Evolutionary conservation across 2,797 vertebrate genomes (phyloP), one percentile per base, ranked within the genome.

Genomic region (Sphenopsis melanotis): DNA sequence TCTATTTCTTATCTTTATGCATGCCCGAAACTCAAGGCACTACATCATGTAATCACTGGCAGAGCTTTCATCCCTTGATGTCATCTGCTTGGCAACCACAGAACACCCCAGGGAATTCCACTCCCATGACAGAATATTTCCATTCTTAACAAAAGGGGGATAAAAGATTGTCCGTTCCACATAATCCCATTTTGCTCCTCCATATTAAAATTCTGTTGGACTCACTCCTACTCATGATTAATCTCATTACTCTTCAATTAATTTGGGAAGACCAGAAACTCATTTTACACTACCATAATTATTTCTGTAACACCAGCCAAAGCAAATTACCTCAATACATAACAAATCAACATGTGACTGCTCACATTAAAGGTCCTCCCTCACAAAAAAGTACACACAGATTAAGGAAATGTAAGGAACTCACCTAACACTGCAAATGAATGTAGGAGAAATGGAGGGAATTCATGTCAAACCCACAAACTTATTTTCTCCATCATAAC

Each of bases 221-320:
- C 21, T 44, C 23, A 36, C 26, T 87, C 50, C 46, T 75, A 50
- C 56, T 87, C 49, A 20, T 61, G 76, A 94, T 75, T 92, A 85
- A 92, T 91, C 30, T 89, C 78, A 81, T 78, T 87, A 92, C 82
- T 90, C 24, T 91, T 61, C 79, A 86, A 77, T 78, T 85, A 89
- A 88, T 94, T 75, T 91, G 34, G 10, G 65, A 93, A 86, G 77
- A 79, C 56, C 81, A 89, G 78, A 15, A 94, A 78, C 44, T 69
- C 50, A 65, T 95, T 96, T 87, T 86, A 50, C 15, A 83, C 36
- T 44, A 39, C 47, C 7, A 2, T 75, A 87, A 95, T 91, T 87
- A 91, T 78, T 93, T 87, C 69, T 81, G 29, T 41, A 92, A 85
- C 50, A 27, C 87, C 69, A 83, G 87, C 72, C 86, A 89, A 85